Conservation (phyloP, 2,797 vertebrate genomes). For the Emys orbicularis region DNA sequence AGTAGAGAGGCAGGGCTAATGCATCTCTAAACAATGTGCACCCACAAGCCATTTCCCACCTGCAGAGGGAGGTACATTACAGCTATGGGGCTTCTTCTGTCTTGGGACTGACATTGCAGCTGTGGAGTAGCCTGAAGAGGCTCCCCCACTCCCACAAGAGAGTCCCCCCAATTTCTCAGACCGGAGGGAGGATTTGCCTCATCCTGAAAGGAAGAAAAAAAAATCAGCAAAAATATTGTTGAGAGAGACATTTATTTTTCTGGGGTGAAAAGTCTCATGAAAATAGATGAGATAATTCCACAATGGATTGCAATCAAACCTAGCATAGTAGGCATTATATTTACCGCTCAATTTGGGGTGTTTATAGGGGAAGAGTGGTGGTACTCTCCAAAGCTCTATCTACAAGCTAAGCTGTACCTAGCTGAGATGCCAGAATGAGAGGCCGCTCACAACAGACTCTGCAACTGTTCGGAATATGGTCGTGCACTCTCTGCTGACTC, state of each 20-base stretch:
- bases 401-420: background rate
- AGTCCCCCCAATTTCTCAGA: too few relatives aligned
- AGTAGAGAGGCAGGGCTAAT: too few relatives aligned
- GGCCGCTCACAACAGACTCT: background rate
- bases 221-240: background rate
- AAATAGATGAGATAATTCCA: background rate
- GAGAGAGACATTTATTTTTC: background rate
- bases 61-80: too few relatives aligned
- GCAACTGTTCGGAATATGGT: background rate
- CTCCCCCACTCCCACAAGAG: too few relatives aligned
- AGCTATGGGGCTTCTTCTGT: too few relatives aligned
- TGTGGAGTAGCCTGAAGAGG: too few relatives aligned
- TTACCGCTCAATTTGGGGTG: background rate
- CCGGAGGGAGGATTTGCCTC: too few relatives aligned
- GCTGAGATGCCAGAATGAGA: background rate
- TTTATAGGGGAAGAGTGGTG: background rate
- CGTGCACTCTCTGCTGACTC: background rate
- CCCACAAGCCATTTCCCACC: too few relatives aligned
- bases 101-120: too few relatives aligned
- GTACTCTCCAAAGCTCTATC: background rate
- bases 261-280: background rate
- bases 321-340: background rate
- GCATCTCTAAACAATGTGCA: too few relatives aligned
- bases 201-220: too few relatives aligned
- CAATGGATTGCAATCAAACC: background rate